Evolutionary conservation across 2,113 vertebrate species (phyloP).

Genomic region (Smithornis capensis): DNA sequence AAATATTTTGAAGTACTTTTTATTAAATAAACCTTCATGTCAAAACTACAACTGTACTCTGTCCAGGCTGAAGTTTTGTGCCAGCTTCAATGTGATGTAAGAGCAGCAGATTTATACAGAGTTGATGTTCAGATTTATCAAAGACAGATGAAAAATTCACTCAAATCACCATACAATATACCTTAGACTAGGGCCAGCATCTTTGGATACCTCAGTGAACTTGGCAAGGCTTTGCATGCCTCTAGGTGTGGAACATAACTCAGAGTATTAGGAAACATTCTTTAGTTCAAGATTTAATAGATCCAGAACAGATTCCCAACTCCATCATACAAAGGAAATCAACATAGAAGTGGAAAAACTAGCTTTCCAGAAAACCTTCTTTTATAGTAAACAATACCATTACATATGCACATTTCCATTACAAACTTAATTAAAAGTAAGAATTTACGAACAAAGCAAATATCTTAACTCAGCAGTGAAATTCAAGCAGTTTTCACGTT

Average conservation of each 20-base stretch:
- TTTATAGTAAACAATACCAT: neutral
- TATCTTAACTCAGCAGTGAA: neutral
- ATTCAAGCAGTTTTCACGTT: neutral
- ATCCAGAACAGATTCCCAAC: neutral
- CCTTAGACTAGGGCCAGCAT: neutral
- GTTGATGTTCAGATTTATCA: neutral
- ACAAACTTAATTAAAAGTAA: neutral
- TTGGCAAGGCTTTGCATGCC: neutral
- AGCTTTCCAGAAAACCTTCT: neutral
- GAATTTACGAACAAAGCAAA: neutral
- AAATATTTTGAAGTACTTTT: neutral
- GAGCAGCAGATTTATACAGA: neutral
- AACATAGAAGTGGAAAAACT: neutral
- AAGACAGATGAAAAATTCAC: neutral
- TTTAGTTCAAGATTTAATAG: neutral
- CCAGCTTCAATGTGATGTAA: neutral
- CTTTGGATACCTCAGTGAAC: neutral
- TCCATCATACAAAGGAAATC: neutral
- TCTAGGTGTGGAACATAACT: neutral
- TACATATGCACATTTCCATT: neutral
- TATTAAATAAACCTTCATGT: neutral
- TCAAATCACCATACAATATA: neutral
- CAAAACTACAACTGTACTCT: neutral
- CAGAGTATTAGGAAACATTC: neutral
- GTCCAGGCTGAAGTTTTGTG: neutral